Evolutionary conservation across 2,888 invertebrate genomes (phyloP), one percentile per base, ranked within the genome.

Genomic region (Drosophila cracens): DNA sequence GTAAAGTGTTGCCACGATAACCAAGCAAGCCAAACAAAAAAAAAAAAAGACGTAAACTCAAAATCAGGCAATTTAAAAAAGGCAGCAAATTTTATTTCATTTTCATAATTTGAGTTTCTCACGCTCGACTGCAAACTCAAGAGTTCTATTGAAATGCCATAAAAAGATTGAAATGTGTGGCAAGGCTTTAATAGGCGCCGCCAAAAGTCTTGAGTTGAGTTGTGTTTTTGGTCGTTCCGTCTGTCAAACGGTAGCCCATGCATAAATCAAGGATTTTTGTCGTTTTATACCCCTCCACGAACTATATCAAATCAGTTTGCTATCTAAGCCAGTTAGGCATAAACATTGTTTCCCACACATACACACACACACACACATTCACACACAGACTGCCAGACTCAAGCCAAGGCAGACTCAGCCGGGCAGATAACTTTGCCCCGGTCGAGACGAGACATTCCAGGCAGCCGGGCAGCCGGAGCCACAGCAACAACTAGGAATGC

Each of bases 91-190:
- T 58, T 60, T 43, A 79, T 81, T 73, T 82, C 58, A 79, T 79
- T 85, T 85, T 85, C 89, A 85, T 88, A 86, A 84, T 85, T 83
- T 76, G 10, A 58, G 86, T 88, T 86, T 86, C 89, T 89, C 89
- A 89, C 86, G 89, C 85, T 86, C 38, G n/a, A 38, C 36, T 56
- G 27, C 34, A 13, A 31, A 52, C 51, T 43, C 25, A 27, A 16
- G 70, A 78, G 83, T 85, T 86, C 89, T 87, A 89, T 89, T 87
- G 86, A 89, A 87, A 87, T 85, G 87, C 86, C 87, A 89, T 89
- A 87, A 89, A 87, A 88, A 85, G 80, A 77, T 87, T 89, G 89
- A 82, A 82, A 79, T 82, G 76, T 78, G 81, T 79, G 79, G 73
- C 72, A 61, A 75, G 78, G 73, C 76, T 89, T 88, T 79, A 79